phyloP scores from a whole-genome alignment of 2,888 invertebrate genomes.

The Dinocampus coccinellae region DNA sequence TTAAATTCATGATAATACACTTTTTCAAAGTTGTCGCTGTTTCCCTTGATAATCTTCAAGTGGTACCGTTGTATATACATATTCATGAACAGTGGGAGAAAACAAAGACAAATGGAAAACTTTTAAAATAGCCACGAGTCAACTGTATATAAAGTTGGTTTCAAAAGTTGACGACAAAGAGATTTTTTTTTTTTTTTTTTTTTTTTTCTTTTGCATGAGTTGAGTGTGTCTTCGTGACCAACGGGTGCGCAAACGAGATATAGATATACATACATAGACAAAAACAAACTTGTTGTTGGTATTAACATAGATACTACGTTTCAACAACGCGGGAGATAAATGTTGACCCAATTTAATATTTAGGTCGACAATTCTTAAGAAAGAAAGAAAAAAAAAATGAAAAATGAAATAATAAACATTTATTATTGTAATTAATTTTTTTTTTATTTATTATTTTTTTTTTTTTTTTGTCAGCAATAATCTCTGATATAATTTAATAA shows the following conservation, averaged over 20 bases:
- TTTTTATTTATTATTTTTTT: no score
- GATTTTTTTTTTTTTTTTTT: background rate
- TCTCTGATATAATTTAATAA: background rate
- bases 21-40: background rate
- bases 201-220: background rate
- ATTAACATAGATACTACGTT: slow-evolving; percentile 9
- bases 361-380: slow-evolving; percentile 19
- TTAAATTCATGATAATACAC: background rate
- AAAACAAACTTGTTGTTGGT: background rate
- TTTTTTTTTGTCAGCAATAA: background rate
- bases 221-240: slow-evolving; percentile 33
- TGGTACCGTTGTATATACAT: background rate
- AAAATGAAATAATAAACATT: background rate
- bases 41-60: background rate
- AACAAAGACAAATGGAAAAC: slow-evolving; percentile 23
- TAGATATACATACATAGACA: background rate
- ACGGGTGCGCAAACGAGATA: slow-evolving; percentile 3
- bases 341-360: slow-evolving; percentile 60
- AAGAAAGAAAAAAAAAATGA: background rate
- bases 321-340: slow-evolving; percentile 62
- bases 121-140: slow-evolving; percentile 36
- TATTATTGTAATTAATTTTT: no score
- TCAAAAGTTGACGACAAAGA: slow-evolving; percentile 2
- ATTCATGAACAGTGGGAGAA: no score
- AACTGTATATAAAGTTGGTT: slow-evolving; percentile 8